Percentiles rank a stretch among this genome's conserved stretches.
phyloP scores from a whole-genome alignment of 2,113 vertebrate species.

The Thunnus maccoyii region DNA sequence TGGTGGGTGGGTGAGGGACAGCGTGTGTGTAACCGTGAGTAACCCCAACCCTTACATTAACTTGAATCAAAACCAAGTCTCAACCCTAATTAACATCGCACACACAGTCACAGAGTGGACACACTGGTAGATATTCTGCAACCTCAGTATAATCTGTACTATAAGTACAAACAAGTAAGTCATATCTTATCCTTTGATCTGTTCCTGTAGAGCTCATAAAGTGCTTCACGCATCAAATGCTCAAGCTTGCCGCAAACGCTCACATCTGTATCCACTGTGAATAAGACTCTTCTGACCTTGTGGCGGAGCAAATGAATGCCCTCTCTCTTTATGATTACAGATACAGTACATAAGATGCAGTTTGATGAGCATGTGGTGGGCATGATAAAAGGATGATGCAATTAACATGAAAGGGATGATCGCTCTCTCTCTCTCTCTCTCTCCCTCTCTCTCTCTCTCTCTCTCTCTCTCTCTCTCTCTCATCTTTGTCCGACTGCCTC shows the following conservation, averaged over 20 bases:
- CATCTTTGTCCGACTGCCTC: slow-evolving; percentile 6
- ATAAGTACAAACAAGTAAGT: slow-evolving; percentile 6
- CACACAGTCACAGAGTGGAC: background rate
- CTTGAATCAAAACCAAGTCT: background rate
- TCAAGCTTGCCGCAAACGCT: background rate
- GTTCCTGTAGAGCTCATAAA: background rate
- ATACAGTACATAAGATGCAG: slow-evolving; percentile 23
- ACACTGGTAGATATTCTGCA: background rate
- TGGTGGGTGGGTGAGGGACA: no score
- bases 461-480: background rate
- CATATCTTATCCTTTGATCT: slow-evolving; percentile 2
- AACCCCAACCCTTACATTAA: background rate
- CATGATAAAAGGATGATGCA: slow-evolving; percentile 60
- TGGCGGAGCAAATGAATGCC: slow-evolving; percentile 22
- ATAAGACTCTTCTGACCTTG: slow-evolving; percentile 58
- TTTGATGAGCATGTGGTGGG: slow-evolving; percentile 56
- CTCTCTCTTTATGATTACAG: slow-evolving; percentile 33
- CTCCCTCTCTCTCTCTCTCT: background rate
- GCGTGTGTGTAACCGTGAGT: background rate
- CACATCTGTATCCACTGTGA: background rate
- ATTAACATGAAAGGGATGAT: slow-evolving; percentile 66
- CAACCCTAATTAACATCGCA: background rate
- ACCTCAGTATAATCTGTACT: background rate
- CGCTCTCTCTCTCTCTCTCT: slow-evolving; percentile 1
- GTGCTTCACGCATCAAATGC: background rate